Base-by-base conservation (phyloP, 64 coral and sea anemone species). In the Anthopleura sola region DNA sequence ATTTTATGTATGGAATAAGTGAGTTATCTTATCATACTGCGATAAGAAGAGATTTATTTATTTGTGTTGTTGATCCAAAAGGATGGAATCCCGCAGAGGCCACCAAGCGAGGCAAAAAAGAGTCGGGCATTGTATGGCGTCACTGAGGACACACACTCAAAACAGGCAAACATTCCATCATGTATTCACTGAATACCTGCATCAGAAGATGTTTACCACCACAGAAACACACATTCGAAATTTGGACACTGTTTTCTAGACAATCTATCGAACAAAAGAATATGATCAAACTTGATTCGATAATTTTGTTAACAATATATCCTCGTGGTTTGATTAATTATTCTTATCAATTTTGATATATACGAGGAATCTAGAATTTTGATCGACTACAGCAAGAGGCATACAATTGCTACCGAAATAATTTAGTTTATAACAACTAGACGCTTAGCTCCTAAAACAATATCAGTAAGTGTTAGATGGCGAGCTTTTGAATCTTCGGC, bases 91-190 rank as follows among this genome's bases (percentile, higher is more conserved):
- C 66, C 29, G 66, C 34, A 14, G 66, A 34, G 66, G 14, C 66
- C 66, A 71, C 66, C 66, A 71, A 71, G 28, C 66, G 66, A 71
- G 66, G 66, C n/a, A 71, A 32, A 71, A 71, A 32, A 34, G 66
- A 71, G 28, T 71, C 14, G 28, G 28, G 28, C 66, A 71, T 71
- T 71, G 66, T 71, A 32, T 71, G 66, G 66, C 66, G 14, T 71
- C 66, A 71, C 28, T 71, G 26, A 71, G 29, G 66, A 71, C 66
- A 32, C 66, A 71, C 66, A 71, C 66, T 71, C 66, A 71, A 71
- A 71, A 34, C 66, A 71, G 66, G 28, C 66, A 71, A 71, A 71
- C 66, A 71, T 71, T 71, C 14, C 66, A 14, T 71, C 66, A 17
- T 71, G 31, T 32, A 1, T 10, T 62, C 7, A 62, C 21, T 3